Evolutionary conservation across 1,140 invertebrate genomes (phyloP).

Genomic region (Drosophila chauvacae): DNA sequence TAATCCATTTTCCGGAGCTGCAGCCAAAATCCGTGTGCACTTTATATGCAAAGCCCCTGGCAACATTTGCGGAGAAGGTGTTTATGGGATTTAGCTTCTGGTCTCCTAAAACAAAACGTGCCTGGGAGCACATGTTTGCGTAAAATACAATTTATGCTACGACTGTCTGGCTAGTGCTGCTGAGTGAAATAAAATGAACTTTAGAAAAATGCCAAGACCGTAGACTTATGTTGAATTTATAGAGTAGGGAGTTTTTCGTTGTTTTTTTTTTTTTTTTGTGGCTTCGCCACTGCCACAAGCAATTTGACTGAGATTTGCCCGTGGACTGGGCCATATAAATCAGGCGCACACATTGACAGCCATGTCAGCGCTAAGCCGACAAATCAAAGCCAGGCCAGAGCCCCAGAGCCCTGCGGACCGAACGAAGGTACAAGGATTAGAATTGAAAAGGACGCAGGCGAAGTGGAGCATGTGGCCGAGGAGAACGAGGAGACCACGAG

Average conservation of each 20-base stretch:
- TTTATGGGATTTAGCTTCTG: conserved; percentile 14
- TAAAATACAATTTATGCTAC: conserved; percentile 15
- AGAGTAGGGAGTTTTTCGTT: not conserved
- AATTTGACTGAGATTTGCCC: conserved; percentile 32
- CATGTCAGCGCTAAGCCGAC: conserved; percentile 65
- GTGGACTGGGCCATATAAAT: conserved; percentile 56
- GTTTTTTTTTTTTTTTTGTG: not conserved
- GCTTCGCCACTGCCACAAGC: conserved; percentile 8
- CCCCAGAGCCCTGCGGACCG: conserved; percentile 14
- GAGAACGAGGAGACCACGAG: conserved; percentile 32
- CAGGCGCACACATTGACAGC: conserved; percentile 56
- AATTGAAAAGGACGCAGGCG: conserved; percentile 59
- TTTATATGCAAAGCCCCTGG: conserved; percentile 9
- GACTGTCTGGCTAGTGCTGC: not conserved
- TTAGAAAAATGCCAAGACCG: not conserved
- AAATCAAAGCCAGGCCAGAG: conserved; percentile 61
- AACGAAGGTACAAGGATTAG: conserved; percentile 54
- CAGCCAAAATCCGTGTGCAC: not conserved
- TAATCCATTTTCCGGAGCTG: not conserved
- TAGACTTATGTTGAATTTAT: conserved; percentile 25
- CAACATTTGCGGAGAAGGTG: conserved; percentile 8
- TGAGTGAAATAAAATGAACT: conserved; percentile 23
- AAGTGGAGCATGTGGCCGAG: conserved; percentile 22
- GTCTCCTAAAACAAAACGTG: conserved; percentile 21
- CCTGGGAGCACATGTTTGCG: conserved; percentile 12